Conservation (phyloP, 2,888 invertebrate genomes). For the Tenthredo mesomela region DNA sequence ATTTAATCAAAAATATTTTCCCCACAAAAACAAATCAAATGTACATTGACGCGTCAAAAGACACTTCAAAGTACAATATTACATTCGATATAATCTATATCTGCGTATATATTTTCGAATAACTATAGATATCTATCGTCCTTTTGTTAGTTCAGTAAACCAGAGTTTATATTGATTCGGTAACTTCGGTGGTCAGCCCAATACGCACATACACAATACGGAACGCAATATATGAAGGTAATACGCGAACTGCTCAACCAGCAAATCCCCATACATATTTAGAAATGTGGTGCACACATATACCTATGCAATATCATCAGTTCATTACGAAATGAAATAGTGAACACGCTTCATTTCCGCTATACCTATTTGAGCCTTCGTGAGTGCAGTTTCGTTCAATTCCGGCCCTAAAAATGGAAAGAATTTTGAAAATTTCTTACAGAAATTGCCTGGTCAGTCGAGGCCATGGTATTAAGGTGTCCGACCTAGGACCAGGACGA, state of each 20-base stretch:
- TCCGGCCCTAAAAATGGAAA: not conserved
- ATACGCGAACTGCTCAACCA: not conserved
- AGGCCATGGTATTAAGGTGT: constrained; percentile 86
- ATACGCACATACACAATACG: not conserved
- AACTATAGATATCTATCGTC: not conserved
- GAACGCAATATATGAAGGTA: not conserved
- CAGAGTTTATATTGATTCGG: constrained; percentile 12
- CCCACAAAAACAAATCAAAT: not conserved
- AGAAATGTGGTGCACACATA: not conserved
- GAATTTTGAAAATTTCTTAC: constrained; percentile 60
- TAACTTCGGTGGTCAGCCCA: not conserved
- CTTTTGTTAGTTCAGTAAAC: constrained; percentile 6
- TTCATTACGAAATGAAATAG: not conserved
- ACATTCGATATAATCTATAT: not conserved
- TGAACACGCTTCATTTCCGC: not conserved
- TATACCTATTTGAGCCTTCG: not conserved
- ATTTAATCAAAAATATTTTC: not conserved
- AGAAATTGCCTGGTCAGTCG: constrained; percentile 92
- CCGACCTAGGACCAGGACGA: constrained; percentile 87
- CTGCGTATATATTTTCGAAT: not conserved
- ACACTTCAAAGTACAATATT: not conserved
- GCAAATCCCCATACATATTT: not conserved
- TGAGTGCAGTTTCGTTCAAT: not conserved
- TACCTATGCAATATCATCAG: not conserved
- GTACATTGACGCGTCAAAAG: not conserved